Evolutionary conservation across 2,113 vertebrate species (phyloP).

Genomic region (Prolemur simus): DNA sequence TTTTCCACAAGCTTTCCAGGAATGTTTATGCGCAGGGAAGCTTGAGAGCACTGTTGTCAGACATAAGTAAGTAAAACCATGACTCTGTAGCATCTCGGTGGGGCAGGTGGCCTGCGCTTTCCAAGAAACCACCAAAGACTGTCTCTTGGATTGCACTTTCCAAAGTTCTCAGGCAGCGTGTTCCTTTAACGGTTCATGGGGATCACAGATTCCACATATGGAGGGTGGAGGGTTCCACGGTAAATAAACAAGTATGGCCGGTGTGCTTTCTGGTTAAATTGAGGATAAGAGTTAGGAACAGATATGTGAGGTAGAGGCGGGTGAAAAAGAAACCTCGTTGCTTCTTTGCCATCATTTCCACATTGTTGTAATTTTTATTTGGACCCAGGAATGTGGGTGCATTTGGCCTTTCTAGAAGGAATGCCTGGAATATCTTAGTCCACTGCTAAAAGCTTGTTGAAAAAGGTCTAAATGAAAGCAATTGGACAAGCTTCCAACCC

Average conservation of each 20-base stretch:
- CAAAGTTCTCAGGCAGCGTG: not conserved
- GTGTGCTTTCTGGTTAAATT: not conserved
- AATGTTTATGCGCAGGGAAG: rapidly evolving
- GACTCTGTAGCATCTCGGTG: not conserved
- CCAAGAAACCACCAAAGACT: not conserved
- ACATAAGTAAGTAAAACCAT: not conserved
- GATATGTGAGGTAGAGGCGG: not conserved
- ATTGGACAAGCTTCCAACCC: not conserved
- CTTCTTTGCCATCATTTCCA: not conserved
- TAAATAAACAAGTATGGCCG: not conserved
- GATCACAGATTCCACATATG: not conserved
- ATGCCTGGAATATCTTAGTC: not conserved
- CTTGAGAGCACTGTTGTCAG: not conserved
- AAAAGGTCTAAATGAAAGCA: not conserved
- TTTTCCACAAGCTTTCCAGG: not conserved
- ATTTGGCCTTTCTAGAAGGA: not conserved
- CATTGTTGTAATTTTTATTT: not conserved
- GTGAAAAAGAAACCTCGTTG: not conserved
- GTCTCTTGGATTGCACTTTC: not conserved
- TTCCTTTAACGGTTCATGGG: rapidly evolving
- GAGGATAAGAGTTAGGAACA: not conserved
- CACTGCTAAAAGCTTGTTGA: not conserved
- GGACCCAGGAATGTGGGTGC: not conserved
- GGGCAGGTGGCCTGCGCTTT: not conserved
- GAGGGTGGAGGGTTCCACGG: not conserved